These are phyloP conservation scores for Drosophila rubida DNA, from an alignment of 2,888 invertebrate species.

Conservation along the genomic window DNA sequence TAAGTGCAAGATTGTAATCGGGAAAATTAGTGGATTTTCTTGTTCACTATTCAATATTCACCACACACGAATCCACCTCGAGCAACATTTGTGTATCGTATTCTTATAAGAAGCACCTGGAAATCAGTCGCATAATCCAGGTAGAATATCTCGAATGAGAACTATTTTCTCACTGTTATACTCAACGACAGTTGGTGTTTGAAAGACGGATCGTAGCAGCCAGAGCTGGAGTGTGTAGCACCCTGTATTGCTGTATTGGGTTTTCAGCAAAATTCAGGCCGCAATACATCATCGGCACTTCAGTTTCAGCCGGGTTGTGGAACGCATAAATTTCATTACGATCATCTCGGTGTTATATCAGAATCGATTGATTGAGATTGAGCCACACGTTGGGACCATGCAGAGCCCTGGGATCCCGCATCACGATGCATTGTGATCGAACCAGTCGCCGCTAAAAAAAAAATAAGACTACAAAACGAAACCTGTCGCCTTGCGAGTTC, in stretches of 20 bases:
- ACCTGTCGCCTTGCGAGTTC: conserved; percentile 56
- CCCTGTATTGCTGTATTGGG: conserved; percentile 49
- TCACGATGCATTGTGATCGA: conserved; percentile 1
- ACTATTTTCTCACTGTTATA: conserved; percentile 9
- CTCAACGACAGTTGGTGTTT: too few species aligned
- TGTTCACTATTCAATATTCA: too few species aligned
- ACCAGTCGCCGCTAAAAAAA: conserved; percentile 36
- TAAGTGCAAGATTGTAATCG: neutral
- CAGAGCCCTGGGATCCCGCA: neutral
- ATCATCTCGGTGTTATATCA: conserved; percentile 64
- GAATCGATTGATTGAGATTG: conserved; percentile 67
- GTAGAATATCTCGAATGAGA: conserved; percentile 18
- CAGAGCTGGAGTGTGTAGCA: conserved; percentile 35
- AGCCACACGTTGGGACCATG: conserved; percentile 37
- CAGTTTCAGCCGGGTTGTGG: conserved; percentile 35
- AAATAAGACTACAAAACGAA: conserved; percentile 24
- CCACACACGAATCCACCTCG: conserved; percentile 4
- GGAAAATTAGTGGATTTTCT: neutral
- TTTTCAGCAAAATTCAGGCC: conserved; percentile 12
- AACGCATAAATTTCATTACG: conserved; percentile 73
- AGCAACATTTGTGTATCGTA: conserved; percentile 36
- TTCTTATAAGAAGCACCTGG: conserved; percentile 40
- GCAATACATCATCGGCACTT: conserved; percentile 66
- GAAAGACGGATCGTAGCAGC: conserved; percentile 14
- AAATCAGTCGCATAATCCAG: conserved; percentile 25